Base-by-base conservation (phyloP, 2,113 vertebrate species). In the Proteles cristata region DNA sequence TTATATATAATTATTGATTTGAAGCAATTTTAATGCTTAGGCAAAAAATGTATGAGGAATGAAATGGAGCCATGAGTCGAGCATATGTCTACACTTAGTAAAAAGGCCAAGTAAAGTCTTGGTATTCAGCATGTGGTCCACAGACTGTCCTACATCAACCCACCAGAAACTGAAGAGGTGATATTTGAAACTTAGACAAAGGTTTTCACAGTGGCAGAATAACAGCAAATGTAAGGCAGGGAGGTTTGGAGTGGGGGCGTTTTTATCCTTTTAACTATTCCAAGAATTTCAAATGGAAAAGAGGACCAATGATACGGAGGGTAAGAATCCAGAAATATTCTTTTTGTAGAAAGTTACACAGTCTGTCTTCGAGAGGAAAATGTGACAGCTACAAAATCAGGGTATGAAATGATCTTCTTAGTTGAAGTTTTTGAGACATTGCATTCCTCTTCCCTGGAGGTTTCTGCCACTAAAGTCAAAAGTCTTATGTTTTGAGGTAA, bases 161-260 rank as follows among this genome's bases (percentile, higher is more conserved):
- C 61, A 48, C 69, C 94, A 80, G 73, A 84, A 97, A 68, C 45
- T 68, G 71, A 65, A 97, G 73, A 96, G 85, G 31, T 76, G 28
- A 48, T 23, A 63, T 55, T 50, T 91, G 53, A 77, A 81, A 97
- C 65, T 93, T 53, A 53, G 80, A 94, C 73, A 97, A 98, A 92
- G 73, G 39, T 63, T 95, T 95, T 81, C 61, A 79, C 50, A 0
- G 50, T 81, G 88, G 83, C 93, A 96, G 80, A 79, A 94, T 94
- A 48, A 84, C 23, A 96, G 73, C 90, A 95, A 17, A 82, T 95
- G 92, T 92, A 48, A 95, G 15, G 50, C 91, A 98, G 84, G 55
- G 87, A 92, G 19, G 11, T 74, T 90, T 58, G 76, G 35, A 85
- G 83, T 39, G 66, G 94, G 89, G 80, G 77, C 16, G 17, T 97